A percentile compares a stretch with the other conserved stretches of the same genome.
phyloP scores from a whole-genome alignment of 2,797 vertebrate genomes.

The Cyclura pinguis region DNA sequence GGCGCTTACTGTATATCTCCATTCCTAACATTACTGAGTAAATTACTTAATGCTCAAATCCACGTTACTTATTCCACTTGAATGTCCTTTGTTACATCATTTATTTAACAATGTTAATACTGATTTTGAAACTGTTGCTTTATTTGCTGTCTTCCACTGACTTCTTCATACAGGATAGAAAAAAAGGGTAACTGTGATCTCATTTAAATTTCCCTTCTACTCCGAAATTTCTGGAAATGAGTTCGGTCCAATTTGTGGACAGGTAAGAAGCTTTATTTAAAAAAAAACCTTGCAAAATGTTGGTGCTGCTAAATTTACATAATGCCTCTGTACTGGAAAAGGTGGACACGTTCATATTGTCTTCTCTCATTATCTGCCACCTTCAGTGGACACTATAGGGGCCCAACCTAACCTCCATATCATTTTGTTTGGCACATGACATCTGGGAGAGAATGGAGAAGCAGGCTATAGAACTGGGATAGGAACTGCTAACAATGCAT shows the following conservation, averaged over 20 bases:
- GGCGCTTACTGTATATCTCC: neutral
- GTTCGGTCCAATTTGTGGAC: neutral
- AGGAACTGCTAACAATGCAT: neutral
- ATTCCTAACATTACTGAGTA: neutral
- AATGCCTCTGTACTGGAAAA: neutral
- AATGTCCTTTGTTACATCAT: neutral
- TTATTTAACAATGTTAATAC: neutral
- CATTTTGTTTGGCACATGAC: neutral
- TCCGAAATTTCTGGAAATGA: neutral
- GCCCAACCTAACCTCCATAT: neutral
- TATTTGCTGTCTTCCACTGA: neutral
- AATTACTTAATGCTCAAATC: neutral
- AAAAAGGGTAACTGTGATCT: neutral
- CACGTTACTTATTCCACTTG: neutral
- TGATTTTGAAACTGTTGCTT: neutral
- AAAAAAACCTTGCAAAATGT: neutral
- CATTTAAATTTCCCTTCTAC: neutral
- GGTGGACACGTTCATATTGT: neutral
- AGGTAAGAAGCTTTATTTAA: neutral
- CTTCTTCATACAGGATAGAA: neutral
- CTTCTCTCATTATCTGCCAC: neutral
- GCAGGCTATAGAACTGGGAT: neutral
- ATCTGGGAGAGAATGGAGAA: neutral
- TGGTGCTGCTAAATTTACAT: neutral
- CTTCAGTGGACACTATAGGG: neutral